Evolutionary conservation across 1,140 invertebrate species (phyloP).

Genomic region (Drosophila ogumai): DNA sequence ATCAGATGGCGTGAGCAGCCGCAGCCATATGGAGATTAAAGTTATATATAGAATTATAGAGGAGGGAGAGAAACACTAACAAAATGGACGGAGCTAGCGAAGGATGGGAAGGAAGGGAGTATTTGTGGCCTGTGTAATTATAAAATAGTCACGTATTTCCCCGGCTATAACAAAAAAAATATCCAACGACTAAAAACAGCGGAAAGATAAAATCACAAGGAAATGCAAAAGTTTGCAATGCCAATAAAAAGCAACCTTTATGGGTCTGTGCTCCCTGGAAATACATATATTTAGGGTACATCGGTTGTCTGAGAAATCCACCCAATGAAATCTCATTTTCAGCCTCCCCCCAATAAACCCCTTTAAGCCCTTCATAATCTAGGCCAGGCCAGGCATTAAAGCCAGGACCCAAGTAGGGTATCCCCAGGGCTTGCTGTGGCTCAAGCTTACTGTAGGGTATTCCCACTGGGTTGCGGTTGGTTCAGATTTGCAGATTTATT

Average conservation of each 20-base stretch:
- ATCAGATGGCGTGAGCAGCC: conserved; percentile 65
- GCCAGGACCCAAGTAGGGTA: conserved; percentile 13
- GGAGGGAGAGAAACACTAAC: not conserved
- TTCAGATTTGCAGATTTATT: conserved; percentile 38
- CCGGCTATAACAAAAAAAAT: conserved; percentile 21
- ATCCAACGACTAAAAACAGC: conserved; percentile 46
- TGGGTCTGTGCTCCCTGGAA: conserved; percentile 19
- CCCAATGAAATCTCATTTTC: conserved; percentile 11
- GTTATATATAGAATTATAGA: conserved; percentile 33
- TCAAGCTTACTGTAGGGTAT: conserved; percentile 28
- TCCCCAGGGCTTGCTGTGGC: not conserved
- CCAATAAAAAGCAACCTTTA: conserved; percentile 30
- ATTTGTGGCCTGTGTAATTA: conserved; percentile 43
- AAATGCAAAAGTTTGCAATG: conserved; percentile 28
- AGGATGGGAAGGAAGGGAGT: conserved; percentile 5
- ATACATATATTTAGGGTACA: not conserved
- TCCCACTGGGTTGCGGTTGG: conserved; percentile 4
- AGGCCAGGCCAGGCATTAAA: conserved; percentile 13
- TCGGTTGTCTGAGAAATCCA: not conserved
- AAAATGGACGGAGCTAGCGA: not conserved
- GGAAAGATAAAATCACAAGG: conserved; percentile 29
- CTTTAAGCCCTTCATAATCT: conserved; percentile 17
- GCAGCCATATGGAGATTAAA: conserved; percentile 71
- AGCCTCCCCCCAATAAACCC: conserved; percentile 4
- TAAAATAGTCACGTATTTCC: conserved; percentile 72